Conservation (phyloP, 1,140 invertebrate species). For the Drosophila athabasca region DNA sequence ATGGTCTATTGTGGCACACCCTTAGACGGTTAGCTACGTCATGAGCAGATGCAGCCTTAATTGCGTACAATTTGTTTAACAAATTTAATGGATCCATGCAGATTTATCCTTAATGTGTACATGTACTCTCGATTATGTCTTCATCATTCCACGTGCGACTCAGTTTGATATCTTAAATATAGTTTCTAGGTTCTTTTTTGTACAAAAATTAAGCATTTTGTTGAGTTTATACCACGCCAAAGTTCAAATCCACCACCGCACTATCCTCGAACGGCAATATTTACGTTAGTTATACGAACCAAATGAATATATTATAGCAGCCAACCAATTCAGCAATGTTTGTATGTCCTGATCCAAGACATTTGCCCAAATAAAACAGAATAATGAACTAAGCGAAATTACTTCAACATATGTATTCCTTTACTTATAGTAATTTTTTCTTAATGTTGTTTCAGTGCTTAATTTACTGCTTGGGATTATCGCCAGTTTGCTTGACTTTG, state of each 20-base stretch:
- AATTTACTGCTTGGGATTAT: conserved; percentile 87
- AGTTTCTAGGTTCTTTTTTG: conserved; percentile 59
- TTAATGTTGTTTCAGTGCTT: background rate
- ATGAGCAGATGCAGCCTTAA: conserved; percentile 56
- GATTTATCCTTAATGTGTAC: conserved; percentile 47
- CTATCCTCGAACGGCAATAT: conserved; percentile 43
- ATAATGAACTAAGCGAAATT: background rate
- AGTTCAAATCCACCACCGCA: conserved; percentile 49
- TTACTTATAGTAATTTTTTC: too few species aligned
- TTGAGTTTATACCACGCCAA: conserved; percentile 66
- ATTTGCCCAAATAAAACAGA: conserved; percentile 8
- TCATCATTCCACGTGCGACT: conserved; percentile 44
- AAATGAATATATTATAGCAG: conserved; percentile 68
- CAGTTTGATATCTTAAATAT: conserved; percentile 41
- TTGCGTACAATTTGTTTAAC: conserved; percentile 66
- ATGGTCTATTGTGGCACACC: conserved; percentile 99
- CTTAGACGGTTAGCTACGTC: conserved; percentile 92
- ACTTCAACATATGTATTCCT: too few species aligned
- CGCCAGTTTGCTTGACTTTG: conserved; percentile 86
- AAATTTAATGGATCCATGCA: conserved; percentile 35
- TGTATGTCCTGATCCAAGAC: conserved; percentile 86
- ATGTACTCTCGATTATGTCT: conserved; percentile 32
- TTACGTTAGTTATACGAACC: conserved; percentile 69
- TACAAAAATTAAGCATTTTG: conserved; percentile 66
- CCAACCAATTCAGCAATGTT: conserved; percentile 41